Conservation (phyloP, 2,113 vertebrate genomes). For the Corynorhinus townsendii region DNA sequence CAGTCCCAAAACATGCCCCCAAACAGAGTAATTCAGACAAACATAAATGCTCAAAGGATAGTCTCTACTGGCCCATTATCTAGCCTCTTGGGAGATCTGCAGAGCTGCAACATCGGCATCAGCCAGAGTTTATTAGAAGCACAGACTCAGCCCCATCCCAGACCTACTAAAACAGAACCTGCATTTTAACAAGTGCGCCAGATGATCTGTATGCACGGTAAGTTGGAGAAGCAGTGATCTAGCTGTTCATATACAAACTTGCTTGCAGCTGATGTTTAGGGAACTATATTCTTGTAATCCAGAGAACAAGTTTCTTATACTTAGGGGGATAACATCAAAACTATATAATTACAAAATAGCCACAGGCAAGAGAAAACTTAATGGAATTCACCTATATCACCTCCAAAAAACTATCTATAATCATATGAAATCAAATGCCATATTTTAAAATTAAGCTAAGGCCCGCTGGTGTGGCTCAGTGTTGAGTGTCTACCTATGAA, state of each 20-base stretch:
- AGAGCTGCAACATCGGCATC: background rate
- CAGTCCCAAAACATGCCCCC: background rate
- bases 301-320: background rate
- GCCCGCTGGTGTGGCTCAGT: too few species aligned
- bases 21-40: background rate
- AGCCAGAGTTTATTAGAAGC: background rate
- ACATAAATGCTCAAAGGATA: background rate
- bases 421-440: background rate
- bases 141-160: background rate
- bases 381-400: background rate
- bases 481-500: too few species aligned
- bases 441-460: conserved; percentile 14
- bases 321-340: background rate
- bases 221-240: background rate
- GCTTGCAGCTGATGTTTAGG: background rate
- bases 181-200: background rate
- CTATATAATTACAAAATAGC: background rate
- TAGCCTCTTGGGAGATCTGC: background rate
- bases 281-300: background rate
- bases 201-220: background rate
- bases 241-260: background rate
- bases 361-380: conserved; percentile 9
- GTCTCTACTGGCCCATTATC: background rate
- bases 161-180: background rate
- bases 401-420: background rate